Evolutionary conservation across 2,888 invertebrate species (phyloP).

Genomic region (Heterodera filipjevi): DNA sequence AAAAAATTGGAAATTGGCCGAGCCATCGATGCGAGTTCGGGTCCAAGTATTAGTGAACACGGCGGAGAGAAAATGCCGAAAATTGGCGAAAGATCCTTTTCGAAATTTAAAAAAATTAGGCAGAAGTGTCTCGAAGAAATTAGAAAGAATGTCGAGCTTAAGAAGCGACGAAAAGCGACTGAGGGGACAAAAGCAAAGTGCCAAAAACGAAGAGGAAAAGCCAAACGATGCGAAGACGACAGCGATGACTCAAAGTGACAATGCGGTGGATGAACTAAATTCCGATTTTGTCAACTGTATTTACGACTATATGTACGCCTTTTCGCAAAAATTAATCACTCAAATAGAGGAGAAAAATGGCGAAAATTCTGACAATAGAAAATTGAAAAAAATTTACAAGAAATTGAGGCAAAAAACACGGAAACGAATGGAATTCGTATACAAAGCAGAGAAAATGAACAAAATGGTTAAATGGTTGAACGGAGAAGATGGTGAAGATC

Average conservation of each 20-base stretch:
- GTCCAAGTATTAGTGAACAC: background rate
- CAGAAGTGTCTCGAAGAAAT: background rate
- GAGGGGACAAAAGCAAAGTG: background rate
- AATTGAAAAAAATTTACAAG: background rate
- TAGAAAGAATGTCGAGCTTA: background rate
- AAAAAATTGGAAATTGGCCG: slow-evolving; percentile 1
- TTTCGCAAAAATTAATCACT: background rate
- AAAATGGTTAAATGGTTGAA: background rate
- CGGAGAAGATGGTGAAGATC: background rate
- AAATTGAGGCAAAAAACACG: background rate
- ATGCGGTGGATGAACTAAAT: background rate
- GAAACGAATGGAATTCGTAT: background rate
- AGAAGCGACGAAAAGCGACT: background rate
- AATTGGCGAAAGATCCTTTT: background rate
- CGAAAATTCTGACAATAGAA: background rate
- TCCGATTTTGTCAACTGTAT: background rate
- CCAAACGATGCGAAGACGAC: background rate
- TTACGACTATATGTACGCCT: slow-evolving; percentile 3
- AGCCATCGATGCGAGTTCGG: background rate
- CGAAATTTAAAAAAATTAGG: background rate
- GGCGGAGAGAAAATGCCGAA: background rate
- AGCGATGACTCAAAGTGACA: background rate
- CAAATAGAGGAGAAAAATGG: background rate
- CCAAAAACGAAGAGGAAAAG: background rate
- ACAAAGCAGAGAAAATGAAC: background rate